Percentiles rank a stretch among this genome's conserved stretches.
These are phyloP conservation scores for Villa cingulata DNA, from an alignment of 2,888 invertebrate genomes.

Conservation along the genomic window DNA sequence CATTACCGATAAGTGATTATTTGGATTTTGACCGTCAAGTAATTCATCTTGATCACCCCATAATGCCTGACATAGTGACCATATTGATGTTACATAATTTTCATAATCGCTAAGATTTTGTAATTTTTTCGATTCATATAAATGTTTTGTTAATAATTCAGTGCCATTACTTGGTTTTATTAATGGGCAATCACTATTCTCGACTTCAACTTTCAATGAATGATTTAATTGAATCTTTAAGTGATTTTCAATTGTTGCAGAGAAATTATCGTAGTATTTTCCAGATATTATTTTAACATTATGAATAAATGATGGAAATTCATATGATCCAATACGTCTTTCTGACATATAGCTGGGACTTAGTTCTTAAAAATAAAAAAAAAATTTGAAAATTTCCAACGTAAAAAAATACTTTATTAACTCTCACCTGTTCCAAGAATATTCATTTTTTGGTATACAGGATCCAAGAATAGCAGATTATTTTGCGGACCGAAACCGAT, in stretches of 20 bases:
- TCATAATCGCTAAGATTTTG: conserved; percentile 22
- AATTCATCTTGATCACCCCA: conserved; percentile 69
- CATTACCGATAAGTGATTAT: conserved; percentile 40
- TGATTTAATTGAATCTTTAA: conserved; percentile 50
- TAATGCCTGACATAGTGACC: conserved; percentile 65
- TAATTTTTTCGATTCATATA: conserved; percentile 37
- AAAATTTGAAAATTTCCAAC: too few relatives aligned
- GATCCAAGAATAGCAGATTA: conserved; percentile 41
- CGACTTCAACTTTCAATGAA: conserved; percentile 38
- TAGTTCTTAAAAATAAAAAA: not conserved
- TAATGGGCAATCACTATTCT: conserved; percentile 36
- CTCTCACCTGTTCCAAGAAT: not conserved
- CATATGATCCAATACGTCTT: not conserved
- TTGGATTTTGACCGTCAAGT: conserved; percentile 35
- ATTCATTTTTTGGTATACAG: conserved; percentile 20
- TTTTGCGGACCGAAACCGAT: conserved; percentile 62
- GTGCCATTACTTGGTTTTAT: conserved; percentile 24
- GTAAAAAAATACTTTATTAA: not conserved
- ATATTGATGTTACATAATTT: conserved; percentile 42
- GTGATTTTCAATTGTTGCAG: conserved; percentile 48
- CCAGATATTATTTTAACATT: not conserved
- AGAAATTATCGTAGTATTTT: conserved; percentile 16
- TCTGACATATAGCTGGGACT: not conserved
- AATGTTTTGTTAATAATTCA: conserved; percentile 43
- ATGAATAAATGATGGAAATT: not conserved